phyloP scores from a whole-genome alignment of 2,797 vertebrate genomes.

The Garrulus glandarius region DNA sequence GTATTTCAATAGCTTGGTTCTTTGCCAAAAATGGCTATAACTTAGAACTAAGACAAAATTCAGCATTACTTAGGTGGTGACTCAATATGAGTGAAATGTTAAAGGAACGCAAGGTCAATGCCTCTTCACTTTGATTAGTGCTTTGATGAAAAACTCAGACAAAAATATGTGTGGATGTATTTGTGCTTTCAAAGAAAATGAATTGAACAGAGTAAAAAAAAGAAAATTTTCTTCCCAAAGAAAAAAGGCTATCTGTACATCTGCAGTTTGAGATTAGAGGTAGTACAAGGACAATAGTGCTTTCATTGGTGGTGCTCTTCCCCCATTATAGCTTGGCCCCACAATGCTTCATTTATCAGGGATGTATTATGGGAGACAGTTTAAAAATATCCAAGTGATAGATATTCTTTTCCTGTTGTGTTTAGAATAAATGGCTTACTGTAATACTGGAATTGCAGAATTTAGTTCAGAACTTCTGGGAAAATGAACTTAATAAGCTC shows the following conservation, averaged over 20 bases:
- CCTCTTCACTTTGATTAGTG: constrained; percentile 2
- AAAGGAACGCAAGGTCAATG: neutral
- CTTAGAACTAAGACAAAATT: constrained; percentile 4
- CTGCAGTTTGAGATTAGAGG: constrained; percentile 19
- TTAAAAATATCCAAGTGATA: constrained; percentile 71
- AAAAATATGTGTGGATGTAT: neutral
- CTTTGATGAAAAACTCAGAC: constrained; percentile 12
- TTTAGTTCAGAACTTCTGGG: constrained; percentile 67
- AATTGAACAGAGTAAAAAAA: neutral
- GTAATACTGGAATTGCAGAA: constrained; percentile 67
- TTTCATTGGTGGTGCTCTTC: constrained; percentile 30
- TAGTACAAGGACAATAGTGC: neutral
- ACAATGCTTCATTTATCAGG: constrained; percentile 61
- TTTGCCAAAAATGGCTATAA: neutral
- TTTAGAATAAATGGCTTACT: constrained; percentile 73
- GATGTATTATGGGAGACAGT: constrained; percentile 32
- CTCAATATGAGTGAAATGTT: neutral
- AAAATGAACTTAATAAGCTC: constrained; percentile 50
- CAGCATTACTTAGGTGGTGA: neutral
- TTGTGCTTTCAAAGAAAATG: constrained; percentile 25
- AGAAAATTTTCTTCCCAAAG: neutral
- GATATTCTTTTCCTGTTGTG: constrained; percentile 50
- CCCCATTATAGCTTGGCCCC: neutral
- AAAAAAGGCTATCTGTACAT: neutral
- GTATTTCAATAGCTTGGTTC: neutral